Conservation (phyloP, 2,797 vertebrate genomes). For the Loriculus beryllinus region DNA sequence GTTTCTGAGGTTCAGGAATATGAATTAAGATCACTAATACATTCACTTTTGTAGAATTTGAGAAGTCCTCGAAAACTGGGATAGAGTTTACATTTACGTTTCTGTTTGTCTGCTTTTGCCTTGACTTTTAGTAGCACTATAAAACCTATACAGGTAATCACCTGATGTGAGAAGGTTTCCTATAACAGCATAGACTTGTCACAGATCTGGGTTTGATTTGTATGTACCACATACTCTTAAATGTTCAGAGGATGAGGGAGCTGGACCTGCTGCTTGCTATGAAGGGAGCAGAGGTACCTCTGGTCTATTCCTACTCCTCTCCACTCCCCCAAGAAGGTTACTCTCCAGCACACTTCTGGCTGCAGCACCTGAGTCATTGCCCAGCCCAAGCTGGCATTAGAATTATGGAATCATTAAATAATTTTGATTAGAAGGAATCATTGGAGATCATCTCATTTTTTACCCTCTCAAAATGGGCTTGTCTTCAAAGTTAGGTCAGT, state of each 20-base stretch:
- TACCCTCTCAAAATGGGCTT: not conserved
- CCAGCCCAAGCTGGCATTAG: not conserved
- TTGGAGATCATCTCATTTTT: not conserved
- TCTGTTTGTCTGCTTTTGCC: not conserved
- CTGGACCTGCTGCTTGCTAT: not conserved
- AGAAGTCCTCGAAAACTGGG: not conserved
- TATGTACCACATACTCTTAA: not conserved
- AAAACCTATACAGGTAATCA: not conserved
- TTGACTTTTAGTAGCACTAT: not conserved
- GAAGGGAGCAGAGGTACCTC: not conserved
- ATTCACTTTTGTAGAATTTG: not conserved
- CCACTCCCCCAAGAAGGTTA: fast-evolving
- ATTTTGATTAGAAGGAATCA: not conserved
- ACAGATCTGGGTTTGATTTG: not conserved
- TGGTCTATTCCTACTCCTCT: not conserved
- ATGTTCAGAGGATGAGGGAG: not conserved
- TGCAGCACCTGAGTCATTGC: not conserved
- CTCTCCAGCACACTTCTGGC: not conserved
- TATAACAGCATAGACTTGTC: not conserved
- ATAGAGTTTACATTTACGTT: not conserved
- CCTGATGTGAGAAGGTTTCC: not conserved
- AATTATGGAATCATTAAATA: not conserved
- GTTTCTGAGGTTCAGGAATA: not conserved
- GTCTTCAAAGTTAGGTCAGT: not conserved
- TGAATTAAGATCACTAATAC: not conserved